phyloP scores from a whole-genome alignment of 1,140 invertebrate genomes.

The Caenorhabditis briggsae region DNA sequence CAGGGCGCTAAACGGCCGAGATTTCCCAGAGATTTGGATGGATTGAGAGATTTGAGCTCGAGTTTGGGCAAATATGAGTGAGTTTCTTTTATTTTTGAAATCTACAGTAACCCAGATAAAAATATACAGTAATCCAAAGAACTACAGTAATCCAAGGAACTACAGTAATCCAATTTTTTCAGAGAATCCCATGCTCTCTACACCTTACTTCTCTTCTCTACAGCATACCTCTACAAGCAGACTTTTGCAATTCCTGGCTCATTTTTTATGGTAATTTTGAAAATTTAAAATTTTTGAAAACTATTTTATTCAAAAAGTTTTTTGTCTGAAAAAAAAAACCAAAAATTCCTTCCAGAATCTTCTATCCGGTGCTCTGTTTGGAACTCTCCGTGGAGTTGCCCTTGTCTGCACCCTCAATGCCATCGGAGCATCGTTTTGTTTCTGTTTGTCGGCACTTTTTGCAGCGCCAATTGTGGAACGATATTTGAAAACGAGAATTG shows the following conservation, averaged over 20 bases:
- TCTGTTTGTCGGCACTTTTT: conserved; percentile 80
- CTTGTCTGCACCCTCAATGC: conserved; percentile 80
- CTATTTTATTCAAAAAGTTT: too few relatives aligned
- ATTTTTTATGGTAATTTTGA: conserved; percentile 81
- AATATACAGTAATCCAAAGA: too few relatives aligned
- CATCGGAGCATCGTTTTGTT: conserved; percentile 81
- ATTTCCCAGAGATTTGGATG: conserved; percentile 24
- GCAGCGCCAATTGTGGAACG: conserved; percentile 78
- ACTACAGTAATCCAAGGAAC: background rate
- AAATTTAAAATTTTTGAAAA: too few relatives aligned
- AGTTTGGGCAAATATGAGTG: conserved; percentile 37
- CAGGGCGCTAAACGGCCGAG: background rate
- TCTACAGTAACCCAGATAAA: background rate
- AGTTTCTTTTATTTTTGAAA: background rate
- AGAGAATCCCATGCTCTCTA: conserved; percentile 78
- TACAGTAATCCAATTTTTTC: background rate
- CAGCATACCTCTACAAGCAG: conserved; percentile 82
- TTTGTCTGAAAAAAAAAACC: background rate
- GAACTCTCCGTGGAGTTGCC: conserved; percentile 79
- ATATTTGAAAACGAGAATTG: conserved; percentile 75
- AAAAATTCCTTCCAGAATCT: conserved; percentile 80
- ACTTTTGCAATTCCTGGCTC: conserved; percentile 83
- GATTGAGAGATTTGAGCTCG: conserved; percentile 21
- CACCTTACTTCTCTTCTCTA: conserved; percentile 80
- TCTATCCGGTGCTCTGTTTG: conserved; percentile 81